phyloP scores from a whole-genome alignment of 2,797 vertebrate species.

The Gouania willdenowi region DNA sequence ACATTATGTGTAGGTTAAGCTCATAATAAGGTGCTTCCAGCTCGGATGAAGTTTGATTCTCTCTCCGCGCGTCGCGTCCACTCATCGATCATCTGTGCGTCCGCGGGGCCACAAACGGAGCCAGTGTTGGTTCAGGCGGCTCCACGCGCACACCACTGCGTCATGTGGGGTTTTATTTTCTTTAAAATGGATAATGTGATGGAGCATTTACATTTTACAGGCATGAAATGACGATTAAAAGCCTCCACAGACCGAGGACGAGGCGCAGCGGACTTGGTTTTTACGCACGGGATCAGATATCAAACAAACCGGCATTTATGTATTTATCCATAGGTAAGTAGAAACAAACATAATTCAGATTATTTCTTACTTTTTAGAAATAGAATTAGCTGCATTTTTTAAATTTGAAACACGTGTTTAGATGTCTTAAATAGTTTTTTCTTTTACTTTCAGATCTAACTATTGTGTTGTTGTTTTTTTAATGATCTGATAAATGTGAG shows the following conservation, averaged over 20 bases:
- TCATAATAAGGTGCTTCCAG: conserved; percentile 50
- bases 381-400: too few relatives aligned
- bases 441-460: too few relatives aligned
- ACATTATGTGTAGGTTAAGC: conserved; percentile 28
- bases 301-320: too few relatives aligned
- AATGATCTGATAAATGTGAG: conserved; percentile 7
- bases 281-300: conserved; percentile 47
- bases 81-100: conserved; percentile 62
- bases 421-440: too few relatives aligned
- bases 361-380: too few relatives aligned
- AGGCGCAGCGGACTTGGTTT: conserved; percentile 40
- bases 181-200: too few relatives aligned
- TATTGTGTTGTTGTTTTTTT: conserved; percentile 8
- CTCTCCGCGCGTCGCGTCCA: conserved; percentile 44
- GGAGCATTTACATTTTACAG: conserved; percentile 51
- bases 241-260: conserved; percentile 36
- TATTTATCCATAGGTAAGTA: conserved; percentile 55
- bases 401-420: too few relatives aligned
- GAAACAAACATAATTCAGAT: too few relatives aligned
- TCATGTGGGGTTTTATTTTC: too few relatives aligned
- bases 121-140: conserved; percentile 65
- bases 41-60: conserved; percentile 39
- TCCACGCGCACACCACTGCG: conserved; percentile 50
- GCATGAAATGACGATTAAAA: conserved; percentile 60
- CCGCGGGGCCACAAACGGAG: conserved; percentile 43